A percentile compares a stretch with the other conserved stretches of the same genome.
Evolutionary conservation across 2,888 invertebrate genomes (phyloP).

Genomic region (Lithosia quadra): DNA sequence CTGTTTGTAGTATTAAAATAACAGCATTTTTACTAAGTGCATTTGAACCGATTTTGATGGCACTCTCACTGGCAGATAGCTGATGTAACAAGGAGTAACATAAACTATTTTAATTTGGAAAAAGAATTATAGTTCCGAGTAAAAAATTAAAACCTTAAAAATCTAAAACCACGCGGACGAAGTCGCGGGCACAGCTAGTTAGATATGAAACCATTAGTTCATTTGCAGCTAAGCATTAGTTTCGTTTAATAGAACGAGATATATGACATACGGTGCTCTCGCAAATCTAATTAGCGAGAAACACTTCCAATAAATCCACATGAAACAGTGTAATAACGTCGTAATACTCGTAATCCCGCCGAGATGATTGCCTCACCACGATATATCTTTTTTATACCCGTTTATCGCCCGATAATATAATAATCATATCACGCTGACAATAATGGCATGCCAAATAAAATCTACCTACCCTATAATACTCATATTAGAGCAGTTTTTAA

Average conservation of each 20-base stretch:
- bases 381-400: constrained; percentile 84
- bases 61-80: too few species aligned
- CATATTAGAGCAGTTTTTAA: constrained; percentile 57
- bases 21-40: too few species aligned
- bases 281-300: constrained; percentile 67
- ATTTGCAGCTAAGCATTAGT: constrained; percentile 5
- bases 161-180: too few species aligned
- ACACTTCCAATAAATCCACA: constrained; percentile 80
- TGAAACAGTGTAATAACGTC: constrained; percentile 78
- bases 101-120: too few species aligned
- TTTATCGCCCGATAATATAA: constrained; percentile 86
- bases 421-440: constrained; percentile 85
- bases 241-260: background rate
- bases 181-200: too few species aligned
- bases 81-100: too few species aligned
- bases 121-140: too few species aligned
- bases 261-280: constrained; percentile 21
- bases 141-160: too few species aligned
- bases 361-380: constrained; percentile 79
- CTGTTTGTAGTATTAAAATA: too few species aligned
- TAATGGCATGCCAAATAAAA: constrained; percentile 85
- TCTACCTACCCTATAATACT: constrained; percentile 80
- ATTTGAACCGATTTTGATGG: too few species aligned
- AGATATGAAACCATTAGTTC: background rate
- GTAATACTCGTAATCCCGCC: constrained; percentile 79